Percentiles rank a stretch among this genome's conserved stretches.
Conservation (phyloP, 2,113 vertebrate genomes). For the Xenotilapia caudafasciata region DNA sequence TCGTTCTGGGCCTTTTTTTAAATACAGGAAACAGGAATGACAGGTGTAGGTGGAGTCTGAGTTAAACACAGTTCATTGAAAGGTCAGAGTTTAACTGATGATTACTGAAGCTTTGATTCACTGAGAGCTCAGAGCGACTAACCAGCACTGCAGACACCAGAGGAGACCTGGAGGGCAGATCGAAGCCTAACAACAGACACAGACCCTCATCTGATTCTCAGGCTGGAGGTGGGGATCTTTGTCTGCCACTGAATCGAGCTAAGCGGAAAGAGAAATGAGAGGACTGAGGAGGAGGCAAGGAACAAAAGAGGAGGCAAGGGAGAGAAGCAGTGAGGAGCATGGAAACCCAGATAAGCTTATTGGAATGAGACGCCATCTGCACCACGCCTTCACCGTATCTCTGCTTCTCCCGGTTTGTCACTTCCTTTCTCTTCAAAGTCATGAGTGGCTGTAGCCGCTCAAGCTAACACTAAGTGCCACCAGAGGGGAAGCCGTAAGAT, state of each 20-base stretch:
- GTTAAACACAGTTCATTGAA: not conserved
- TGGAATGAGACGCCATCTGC: not conserved
- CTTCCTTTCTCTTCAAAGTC: not conserved
- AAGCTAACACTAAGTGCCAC: not conserved
- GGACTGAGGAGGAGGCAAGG: not conserved
- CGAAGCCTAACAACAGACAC: not conserved
- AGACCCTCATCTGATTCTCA: not conserved
- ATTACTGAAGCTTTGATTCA: not conserved
- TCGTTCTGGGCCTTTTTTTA: not conserved
- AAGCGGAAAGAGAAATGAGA: not conserved
- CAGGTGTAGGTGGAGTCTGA: not conserved
- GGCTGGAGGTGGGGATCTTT: not conserved
- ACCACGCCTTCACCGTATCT: not conserved
- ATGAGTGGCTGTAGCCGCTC: not conserved
- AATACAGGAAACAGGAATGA: not conserved
- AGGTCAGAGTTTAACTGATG: not conserved
- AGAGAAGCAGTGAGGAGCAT: not conserved
- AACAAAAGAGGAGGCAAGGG: not conserved
- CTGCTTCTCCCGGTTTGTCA: not conserved
- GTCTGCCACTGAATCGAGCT: not conserved
- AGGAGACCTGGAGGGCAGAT: not conserved
- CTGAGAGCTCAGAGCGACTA: not conserved
- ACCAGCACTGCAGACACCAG: not conserved
- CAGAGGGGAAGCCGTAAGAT: not conserved
- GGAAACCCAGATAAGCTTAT: conserved; percentile 34